These are phyloP conservation scores for Connochaetes taurinus DNA, from an alignment of 2,113 vertebrate species.

Conservation along the genomic window DNA sequence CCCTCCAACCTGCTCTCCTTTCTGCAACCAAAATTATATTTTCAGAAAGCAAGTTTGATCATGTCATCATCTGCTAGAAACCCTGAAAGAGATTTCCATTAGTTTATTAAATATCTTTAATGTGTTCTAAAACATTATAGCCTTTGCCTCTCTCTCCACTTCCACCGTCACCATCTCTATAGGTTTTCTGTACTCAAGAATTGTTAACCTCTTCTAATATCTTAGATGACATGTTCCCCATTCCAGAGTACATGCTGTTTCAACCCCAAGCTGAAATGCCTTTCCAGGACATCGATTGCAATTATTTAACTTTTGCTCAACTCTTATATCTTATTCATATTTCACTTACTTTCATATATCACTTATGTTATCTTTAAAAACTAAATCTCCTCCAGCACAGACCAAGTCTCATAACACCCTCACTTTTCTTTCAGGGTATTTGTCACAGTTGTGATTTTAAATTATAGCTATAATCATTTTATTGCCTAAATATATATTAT, in stretches of 20 bases:
- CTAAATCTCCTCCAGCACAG: neutral
- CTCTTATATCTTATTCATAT: neutral
- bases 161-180: neutral
- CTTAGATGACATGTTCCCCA: neutral
- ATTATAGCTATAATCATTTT: neutral
- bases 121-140: neutral
- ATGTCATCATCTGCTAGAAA: neutral
- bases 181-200: neutral
- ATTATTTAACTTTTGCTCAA: neutral
- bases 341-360: neutral
- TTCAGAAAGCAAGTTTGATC: neutral
- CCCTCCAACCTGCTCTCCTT: neutral
- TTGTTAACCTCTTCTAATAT: neutral
- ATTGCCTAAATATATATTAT: neutral
- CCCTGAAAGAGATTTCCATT: neutral
- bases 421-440: neutral
- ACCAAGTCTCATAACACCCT: neutral
- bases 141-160: neutral
- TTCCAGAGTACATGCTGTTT: neutral
- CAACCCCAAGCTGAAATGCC: neutral
- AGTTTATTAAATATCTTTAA: neutral
- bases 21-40: neutral
- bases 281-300: neutral
- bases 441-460: neutral
- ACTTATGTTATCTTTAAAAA: neutral